Conservation (phyloP, 2,797 vertebrate genomes). For the Denticeps clupeoides region DNA sequence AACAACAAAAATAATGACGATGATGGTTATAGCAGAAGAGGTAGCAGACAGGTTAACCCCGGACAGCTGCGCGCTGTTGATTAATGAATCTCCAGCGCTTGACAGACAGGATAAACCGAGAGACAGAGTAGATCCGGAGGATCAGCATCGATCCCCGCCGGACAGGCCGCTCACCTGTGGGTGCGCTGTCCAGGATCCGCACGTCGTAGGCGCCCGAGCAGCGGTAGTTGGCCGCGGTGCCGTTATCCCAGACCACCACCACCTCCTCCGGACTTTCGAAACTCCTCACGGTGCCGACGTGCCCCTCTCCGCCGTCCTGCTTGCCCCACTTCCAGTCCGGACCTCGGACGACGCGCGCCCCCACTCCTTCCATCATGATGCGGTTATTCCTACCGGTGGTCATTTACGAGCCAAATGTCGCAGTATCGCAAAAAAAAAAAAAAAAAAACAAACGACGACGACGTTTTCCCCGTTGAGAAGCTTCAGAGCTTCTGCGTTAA, state of each 20-base stretch:
- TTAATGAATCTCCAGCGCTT: too few species aligned
- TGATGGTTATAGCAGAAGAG: too few species aligned
- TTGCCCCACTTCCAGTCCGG: constrained; percentile 99
- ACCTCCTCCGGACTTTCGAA: constrained; percentile 98
- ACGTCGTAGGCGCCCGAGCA: constrained; percentile 97
- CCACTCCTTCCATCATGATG: constrained; percentile 98
- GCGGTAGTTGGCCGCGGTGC: constrained; percentile 95
- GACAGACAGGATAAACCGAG: too few species aligned
- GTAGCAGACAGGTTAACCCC: too few species aligned
- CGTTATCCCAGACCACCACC: constrained; percentile 98
- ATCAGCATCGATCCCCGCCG: too few species aligned
- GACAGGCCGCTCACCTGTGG: constrained; percentile 69
- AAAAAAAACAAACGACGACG: background rate
- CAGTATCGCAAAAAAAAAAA: constrained; percentile 16
- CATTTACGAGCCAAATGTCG: constrained; percentile 55
- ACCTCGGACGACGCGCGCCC: constrained; percentile 87
- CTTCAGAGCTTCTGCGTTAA: background rate
- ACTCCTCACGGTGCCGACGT: constrained; percentile 94
- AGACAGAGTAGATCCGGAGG: too few species aligned
- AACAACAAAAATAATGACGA: too few species aligned
- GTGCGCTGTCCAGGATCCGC: constrained; percentile 90
- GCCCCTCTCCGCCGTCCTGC: constrained; percentile 96
- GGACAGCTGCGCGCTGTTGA: too few species aligned
- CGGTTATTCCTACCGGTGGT: constrained; percentile 95
- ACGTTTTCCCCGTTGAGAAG: background rate